phyloP scores from a whole-genome alignment of 2,888 invertebrate species.

The Epinotia bilunana region DNA sequence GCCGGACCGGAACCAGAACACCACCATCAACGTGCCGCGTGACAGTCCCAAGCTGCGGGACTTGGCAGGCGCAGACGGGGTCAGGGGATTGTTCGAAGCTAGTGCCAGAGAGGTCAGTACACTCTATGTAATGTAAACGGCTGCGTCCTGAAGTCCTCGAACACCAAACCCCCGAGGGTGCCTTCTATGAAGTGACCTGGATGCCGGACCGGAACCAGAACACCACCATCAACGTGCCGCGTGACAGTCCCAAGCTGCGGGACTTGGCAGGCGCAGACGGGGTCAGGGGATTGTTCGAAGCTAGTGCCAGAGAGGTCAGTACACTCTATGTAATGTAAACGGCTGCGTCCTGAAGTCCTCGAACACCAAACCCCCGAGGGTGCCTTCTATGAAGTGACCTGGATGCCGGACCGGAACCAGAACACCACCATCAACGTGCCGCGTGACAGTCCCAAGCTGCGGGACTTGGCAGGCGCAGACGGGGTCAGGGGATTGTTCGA shows the following conservation, averaged over 20 bases:
- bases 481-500: constrained; percentile 53
- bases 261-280: constrained; percentile 85
- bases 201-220: constrained; percentile 95
- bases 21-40: constrained; percentile 83
- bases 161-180: constrained; percentile 93
- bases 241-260: constrained; percentile 79
- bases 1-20: constrained; percentile 95
- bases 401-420: constrained; percentile 95
- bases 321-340: not conserved
- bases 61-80: constrained; percentile 79
- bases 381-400: constrained; percentile 94
- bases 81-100: constrained; percentile 55
- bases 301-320: constrained; percentile 54
- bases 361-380: constrained; percentile 93
- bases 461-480: constrained; percentile 86
- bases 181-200: constrained; percentile 95
- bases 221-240: constrained; percentile 85
- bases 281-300: constrained; percentile 54
- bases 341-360: constrained; percentile 76
- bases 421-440: constrained; percentile 87
- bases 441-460: constrained; percentile 75
- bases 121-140: not conserved
- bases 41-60: constrained; percentile 85
- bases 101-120: constrained; percentile 54
- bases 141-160: constrained; percentile 81